Evolutionary conservation across 1,140 invertebrate species (phyloP), one percentile per base, ranked within the genome.

Genomic region (Atta cephalotes): DNA sequence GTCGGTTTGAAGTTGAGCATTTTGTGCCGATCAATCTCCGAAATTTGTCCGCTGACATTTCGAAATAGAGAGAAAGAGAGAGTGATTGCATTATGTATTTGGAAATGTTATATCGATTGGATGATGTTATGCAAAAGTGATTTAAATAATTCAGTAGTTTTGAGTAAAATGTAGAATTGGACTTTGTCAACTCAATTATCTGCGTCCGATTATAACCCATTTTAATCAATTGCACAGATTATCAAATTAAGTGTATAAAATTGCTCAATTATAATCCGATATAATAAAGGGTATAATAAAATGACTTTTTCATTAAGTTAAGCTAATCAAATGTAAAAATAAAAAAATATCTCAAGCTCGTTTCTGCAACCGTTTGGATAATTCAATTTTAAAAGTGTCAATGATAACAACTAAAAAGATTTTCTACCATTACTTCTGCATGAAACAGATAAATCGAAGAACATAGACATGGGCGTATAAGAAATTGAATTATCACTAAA

Each of bases 1-100:
- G 70, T 74, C 80, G 70, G 39, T 76, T 62, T 51, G 56, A 74
- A 84, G 70, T 45, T 49, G 56, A 49, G n/a, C 56, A 45, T 76
- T 84, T 84, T 76, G 39, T 39, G 80, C 56, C 70, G 80, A 84
- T 84, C 80, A 63, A 60, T 84, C 70, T 49, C 56, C 68, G 56
- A 49, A 62, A 76, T 84, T 51, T 76, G 80, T 62, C 74, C 68
- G 6, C 35, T 39, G 68, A 74, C 68, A 28, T 72, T 71, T 62
- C 53, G 28, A 45, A 49, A 72, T 45, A 35, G 53, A 18, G 28
- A 25, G 66, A 70, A 28, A 28, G 66, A 70, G 39, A 70, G 35
- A 70, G 68, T 25, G 28, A 25, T 18, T 31, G 51, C 25, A 31
- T 84, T 39, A 62, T 25, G 16, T 74, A 51, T 84, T 84, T 49